These are phyloP conservation scores for Drosophila monieri DNA, from an alignment of 2,888 invertebrate species.

Conservation along the genomic window DNA sequence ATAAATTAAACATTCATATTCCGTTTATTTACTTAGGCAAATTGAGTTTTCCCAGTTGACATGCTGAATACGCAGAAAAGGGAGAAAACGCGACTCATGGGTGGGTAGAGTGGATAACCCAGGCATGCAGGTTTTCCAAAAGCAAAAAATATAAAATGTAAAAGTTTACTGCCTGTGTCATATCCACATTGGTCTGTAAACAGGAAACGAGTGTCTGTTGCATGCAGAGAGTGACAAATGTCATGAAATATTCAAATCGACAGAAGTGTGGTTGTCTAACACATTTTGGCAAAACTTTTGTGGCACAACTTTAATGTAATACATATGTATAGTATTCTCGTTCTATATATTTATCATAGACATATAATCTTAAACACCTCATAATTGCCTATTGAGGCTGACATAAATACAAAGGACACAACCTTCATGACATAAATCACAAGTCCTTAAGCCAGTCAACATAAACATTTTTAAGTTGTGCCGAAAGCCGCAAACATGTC, in stretches of 20 bases:
- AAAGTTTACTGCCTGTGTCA: constrained; percentile 37
- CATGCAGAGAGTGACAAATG: constrained; percentile 69
- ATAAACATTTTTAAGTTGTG: constrained; percentile 26
- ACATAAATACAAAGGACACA: constrained; percentile 52
- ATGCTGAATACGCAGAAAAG: constrained; percentile 63
- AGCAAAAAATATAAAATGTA: constrained; percentile 6
- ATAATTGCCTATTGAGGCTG: constrained; percentile 72
- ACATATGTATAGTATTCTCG: background rate
- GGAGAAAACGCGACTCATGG: constrained; percentile 31
- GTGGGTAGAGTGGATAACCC: constrained; percentile 1
- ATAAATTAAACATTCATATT: constrained; percentile 78
- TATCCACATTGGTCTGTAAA: constrained; percentile 45
- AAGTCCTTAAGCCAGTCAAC: constrained; percentile 25
- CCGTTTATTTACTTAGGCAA: constrained; percentile 78
- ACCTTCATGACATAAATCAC: constrained; percentile 34
- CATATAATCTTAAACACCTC: constrained; percentile 67
- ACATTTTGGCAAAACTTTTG: constrained; percentile 17
- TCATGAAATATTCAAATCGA: constrained; percentile 74
- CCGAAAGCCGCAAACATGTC: constrained; percentile 31
- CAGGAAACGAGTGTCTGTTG: constrained; percentile 75
- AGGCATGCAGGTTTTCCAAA: constrained; percentile 8
- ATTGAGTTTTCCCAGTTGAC: constrained; percentile 77
- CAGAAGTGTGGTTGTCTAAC: constrained; percentile 38
- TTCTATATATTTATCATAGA: constrained; percentile 37
- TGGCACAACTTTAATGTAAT: constrained; percentile 23